These are phyloP conservation scores for Rhinophrynus dorsalis DNA, from an alignment of 2,797 vertebrate species.

Conservation along the genomic window DNA sequence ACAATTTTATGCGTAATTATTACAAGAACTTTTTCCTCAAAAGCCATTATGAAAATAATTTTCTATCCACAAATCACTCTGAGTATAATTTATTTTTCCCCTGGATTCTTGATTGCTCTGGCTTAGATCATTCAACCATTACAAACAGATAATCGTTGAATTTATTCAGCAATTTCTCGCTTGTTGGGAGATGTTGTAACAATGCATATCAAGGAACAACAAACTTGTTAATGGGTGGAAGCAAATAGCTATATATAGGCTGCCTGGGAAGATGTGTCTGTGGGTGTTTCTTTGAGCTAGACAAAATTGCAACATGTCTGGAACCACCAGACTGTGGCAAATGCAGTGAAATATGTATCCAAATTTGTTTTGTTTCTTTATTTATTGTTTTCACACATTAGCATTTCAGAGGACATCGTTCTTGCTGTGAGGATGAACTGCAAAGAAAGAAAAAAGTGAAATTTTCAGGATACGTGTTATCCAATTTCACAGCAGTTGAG, in stretches of 20 bases:
- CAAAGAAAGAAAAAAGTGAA: too few relatives aligned
- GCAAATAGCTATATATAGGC: neutral
- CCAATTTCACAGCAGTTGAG: too few relatives aligned
- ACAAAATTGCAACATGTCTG: neutral
- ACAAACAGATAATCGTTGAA: constrained; percentile 35
- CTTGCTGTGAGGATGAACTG: too few relatives aligned
- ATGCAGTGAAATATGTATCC: too few relatives aligned
- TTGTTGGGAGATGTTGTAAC: constrained; percentile 15
- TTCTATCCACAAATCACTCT: constrained; percentile 10
- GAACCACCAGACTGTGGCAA: too few relatives aligned
- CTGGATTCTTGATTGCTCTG: constrained; percentile 5
- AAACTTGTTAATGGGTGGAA: neutral
- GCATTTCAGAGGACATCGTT: too few relatives aligned
- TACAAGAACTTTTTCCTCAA: neutral
- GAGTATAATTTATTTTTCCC: constrained; percentile 24
- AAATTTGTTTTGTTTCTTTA: too few relatives aligned
- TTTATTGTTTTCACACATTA: too few relatives aligned
- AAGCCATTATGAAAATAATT: constrained; percentile 26
- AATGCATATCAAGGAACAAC: neutral
- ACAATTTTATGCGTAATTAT: constrained; percentile 3
- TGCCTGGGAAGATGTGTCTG: neutral
- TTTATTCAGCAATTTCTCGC: constrained; percentile 15
- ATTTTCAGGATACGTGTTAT: too few relatives aligned
- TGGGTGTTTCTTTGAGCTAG: neutral
- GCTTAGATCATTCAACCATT: constrained; percentile 24